Evolutionary conservation across 2,797 vertebrate species (phyloP), one percentile per base, ranked within the genome.

Genomic region (Graptemys geographica): DNA sequence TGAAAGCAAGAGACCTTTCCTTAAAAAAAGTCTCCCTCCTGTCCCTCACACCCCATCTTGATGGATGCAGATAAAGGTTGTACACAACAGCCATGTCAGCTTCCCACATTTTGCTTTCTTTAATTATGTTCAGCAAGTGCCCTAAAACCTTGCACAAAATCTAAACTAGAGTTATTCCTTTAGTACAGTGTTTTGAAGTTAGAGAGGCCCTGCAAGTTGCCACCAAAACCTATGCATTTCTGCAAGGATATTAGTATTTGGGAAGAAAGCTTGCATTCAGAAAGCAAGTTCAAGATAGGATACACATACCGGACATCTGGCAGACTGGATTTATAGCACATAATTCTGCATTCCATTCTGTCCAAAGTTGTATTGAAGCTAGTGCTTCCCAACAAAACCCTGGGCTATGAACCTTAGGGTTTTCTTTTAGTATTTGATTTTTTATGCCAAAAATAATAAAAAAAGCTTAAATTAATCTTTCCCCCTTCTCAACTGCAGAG

Each of bases 1-100:
- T 13, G 4, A 59, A 59, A 31, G 85, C 92, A 83, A 92, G 19
- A 76, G 78, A 86, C 47, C 37, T 88, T 94, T 95, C 90, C 92
- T 59, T 28, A 15, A 31, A 59, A 59, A 59, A 28, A 31, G 57
- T 31, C 28, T 15, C 57, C 57, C 28, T 59, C 28, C 12, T 13
- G 27, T 23, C 28, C 12, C 12, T 13, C 12, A 15, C 3, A 27
- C 1, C 28, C 12, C 11, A 31, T 59, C 5, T 59, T 59, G 27
- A 28, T 59, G 28, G 57, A 13, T 28, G 57, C 57, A 59, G 57
- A 31, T 59, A 59, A 31, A 59, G 57, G 27, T 13, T 28, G 27
- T 59, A 31, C 11, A 59, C 5, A 3, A 28, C 25, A 56, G 57
- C 5, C 11, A 57, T 59, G 93, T 53, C 1, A 74, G 65, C 65